These are phyloP conservation scores for Stegostoma tigrinum DNA, from an alignment of 2,113 vertebrate species.

Conservation along the genomic window DNA sequence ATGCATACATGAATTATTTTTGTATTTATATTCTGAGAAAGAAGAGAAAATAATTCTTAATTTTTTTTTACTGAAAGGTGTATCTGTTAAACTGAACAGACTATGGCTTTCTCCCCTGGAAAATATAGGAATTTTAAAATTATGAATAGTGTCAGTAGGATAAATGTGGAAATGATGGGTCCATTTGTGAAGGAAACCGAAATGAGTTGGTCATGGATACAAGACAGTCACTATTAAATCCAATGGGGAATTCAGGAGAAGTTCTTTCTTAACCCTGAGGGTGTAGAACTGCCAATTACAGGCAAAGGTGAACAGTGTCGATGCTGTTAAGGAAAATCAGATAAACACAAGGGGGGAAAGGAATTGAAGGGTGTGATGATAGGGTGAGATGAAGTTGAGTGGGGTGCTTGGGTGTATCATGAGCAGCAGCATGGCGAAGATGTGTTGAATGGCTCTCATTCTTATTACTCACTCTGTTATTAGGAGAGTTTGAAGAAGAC, in stretches of 20 bases:
- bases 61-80: not conserved
- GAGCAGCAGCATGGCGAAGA: not conserved
- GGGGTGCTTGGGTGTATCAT: not conserved
- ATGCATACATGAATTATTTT: not conserved
- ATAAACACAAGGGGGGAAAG: not conserved
- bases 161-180: not conserved
- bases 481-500: slow-evolving; percentile 87
- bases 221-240: not conserved
- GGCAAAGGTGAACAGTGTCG: not conserved
- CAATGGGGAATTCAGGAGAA: not conserved
- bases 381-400: not conserved
- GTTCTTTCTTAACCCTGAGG: not conserved
- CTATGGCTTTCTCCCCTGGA: not conserved
- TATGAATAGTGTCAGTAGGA: not conserved
- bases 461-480: not conserved
- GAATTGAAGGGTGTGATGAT: not conserved
- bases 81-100: not conserved
- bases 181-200: not conserved
- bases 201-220: not conserved
- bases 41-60: not conserved
- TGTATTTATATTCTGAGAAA: not conserved
- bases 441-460: not conserved
- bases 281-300: not conserved
- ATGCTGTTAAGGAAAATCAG: not conserved
- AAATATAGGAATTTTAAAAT: not conserved